Percentiles rank a stretch among this genome's conserved stretches.
phyloP scores from a whole-genome alignment of 2,113 vertebrate genomes.

The Hyaena hyaena region DNA sequence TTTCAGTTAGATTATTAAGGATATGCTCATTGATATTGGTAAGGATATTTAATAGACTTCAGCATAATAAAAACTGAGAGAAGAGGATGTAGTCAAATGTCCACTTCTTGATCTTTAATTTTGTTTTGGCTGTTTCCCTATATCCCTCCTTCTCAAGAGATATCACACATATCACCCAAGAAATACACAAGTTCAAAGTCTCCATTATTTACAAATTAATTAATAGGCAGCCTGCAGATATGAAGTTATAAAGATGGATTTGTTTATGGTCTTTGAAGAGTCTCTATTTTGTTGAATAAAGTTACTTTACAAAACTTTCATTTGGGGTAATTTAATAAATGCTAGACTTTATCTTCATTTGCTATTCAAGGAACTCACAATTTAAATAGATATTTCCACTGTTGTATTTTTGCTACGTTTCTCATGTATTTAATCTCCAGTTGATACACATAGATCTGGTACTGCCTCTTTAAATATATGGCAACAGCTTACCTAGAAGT shows the following conservation, averaged over 20 bases:
- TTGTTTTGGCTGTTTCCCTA: neutral
- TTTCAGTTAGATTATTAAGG: neutral
- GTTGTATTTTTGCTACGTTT: conserved; percentile 6
- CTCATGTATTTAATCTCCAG: conserved; percentile 50
- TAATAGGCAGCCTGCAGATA: neutral
- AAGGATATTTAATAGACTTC: neutral
- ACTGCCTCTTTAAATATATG: conserved; percentile 64
- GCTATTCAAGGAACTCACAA: conserved; percentile 35
- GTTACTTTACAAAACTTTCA: neutral
- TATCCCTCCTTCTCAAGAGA: neutral
- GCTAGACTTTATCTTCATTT: neutral
- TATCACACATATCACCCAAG: neutral
- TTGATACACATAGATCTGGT: conserved; percentile 39
- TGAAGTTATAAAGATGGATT: conserved; percentile 17
- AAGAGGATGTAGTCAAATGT: neutral
- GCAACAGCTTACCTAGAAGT: conserved; percentile 24
- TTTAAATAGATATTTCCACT: neutral
- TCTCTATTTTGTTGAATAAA: neutral
- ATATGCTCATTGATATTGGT: neutral
- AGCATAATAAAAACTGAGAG: neutral
- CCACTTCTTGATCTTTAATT: neutral
- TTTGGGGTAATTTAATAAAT: neutral
- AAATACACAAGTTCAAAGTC: neutral
- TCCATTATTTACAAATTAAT: neutral
- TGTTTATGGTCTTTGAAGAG: conserved; percentile 32